These are phyloP conservation scores for Lampris incognitus DNA, from an alignment of 2,113 vertebrate species.

Conservation along the genomic window DNA sequence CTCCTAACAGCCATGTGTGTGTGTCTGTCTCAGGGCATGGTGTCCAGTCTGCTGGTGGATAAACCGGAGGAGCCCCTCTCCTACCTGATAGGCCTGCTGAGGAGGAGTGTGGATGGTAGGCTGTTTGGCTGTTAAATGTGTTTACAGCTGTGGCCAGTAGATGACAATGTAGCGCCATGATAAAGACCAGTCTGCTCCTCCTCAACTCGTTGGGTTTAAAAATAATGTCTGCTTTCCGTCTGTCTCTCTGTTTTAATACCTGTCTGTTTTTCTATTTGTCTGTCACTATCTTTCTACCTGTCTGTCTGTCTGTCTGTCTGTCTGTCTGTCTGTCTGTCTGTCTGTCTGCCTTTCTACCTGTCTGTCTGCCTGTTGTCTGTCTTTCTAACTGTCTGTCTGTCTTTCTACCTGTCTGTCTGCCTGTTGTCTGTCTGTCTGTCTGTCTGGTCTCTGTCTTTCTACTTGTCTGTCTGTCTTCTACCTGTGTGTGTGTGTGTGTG, in stretches of 20 bases:
- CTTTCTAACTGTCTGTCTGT: constrained; percentile 71
- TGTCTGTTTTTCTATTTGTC: too few relatives aligned
- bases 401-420: not conserved
- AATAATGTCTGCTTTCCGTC: too few relatives aligned
- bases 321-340: constrained; percentile 66
- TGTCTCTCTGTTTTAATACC: too few relatives aligned
- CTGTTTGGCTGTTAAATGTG: too few relatives aligned
- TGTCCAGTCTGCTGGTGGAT: constrained; percentile 87
- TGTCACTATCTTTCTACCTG: too few relatives aligned
- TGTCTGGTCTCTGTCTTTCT: constrained; percentile 63
- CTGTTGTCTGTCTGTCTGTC: constrained; percentile 83
- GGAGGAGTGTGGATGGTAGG: constrained; percentile 79
- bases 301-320: not conserved
- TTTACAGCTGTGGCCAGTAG: not conserved
- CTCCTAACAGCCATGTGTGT: constrained; percentile 1
- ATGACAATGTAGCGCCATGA: not conserved
- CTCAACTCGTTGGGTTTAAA: too few relatives aligned
- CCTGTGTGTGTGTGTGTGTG: constrained; percentile 53
- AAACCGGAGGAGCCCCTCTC: constrained; percentile 87
- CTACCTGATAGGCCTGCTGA: constrained; percentile 86
- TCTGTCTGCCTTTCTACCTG: constrained; percentile 64
- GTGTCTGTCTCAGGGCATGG: constrained; percentile 82
- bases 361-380: constrained; percentile 63
- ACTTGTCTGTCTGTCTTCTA: constrained; percentile 80
- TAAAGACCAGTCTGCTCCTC: too few relatives aligned